A percentile compares a stretch with the other conserved stretches of the same genome.
phyloP scores from a whole-genome alignment of 2,797 vertebrate species.

The Melanotaenia parkinsoni region DNA sequence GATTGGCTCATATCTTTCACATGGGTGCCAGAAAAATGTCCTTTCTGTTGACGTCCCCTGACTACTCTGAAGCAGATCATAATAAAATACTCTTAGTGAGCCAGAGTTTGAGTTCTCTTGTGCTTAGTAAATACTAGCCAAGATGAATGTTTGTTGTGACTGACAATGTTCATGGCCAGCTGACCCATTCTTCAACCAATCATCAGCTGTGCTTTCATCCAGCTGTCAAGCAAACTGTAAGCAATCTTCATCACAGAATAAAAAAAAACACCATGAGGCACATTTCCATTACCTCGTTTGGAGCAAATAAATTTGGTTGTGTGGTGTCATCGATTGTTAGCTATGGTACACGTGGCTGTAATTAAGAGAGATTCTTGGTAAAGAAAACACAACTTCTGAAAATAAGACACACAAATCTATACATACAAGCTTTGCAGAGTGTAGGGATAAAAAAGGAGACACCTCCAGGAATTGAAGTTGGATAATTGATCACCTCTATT shows the following conservation, averaged over 20 bases:
- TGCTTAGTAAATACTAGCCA: not conserved
- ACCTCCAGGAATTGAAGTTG: not conserved
- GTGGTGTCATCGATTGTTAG: too few species aligned
- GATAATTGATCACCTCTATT: too few species aligned
- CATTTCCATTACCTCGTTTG: not conserved
- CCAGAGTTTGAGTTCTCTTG: not conserved
- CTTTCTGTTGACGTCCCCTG: not conserved
- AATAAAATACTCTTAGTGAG: constrained; percentile 2
- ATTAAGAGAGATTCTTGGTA: not conserved
- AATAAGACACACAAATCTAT: not conserved
- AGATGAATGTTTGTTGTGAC: not conserved
- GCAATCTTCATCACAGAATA: too few species aligned
- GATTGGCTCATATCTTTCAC: not conserved
- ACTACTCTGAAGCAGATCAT: not conserved
- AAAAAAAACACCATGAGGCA: not conserved
- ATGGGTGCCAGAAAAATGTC: constrained; percentile 11
- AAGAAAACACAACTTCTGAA: not conserved
- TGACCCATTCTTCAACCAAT: not conserved
- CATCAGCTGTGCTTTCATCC: not conserved
- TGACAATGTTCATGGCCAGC: not conserved
- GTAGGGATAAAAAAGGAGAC: not conserved
- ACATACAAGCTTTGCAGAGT: not conserved
- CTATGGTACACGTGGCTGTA: too few species aligned
- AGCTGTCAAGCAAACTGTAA: not conserved
- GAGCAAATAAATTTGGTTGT: not conserved